These are phyloP conservation scores for Peromyscus polionotus DNA, from an alignment of 2,113 vertebrate genomes.

Conservation along the genomic window DNA sequence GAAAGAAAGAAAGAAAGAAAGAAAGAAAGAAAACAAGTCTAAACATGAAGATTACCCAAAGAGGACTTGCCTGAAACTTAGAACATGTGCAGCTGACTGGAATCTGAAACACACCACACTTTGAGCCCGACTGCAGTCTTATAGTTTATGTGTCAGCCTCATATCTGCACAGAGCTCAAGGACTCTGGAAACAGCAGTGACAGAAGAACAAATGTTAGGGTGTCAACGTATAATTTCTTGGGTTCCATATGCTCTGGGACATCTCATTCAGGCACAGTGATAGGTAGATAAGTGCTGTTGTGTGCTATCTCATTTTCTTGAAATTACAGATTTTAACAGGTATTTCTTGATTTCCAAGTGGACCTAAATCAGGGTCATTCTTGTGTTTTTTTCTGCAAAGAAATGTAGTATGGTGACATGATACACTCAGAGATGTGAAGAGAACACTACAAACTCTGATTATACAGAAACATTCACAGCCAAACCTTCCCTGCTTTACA, in stretches of 20 bases:
- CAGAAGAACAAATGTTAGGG: neutral
- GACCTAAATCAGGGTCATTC: neutral
- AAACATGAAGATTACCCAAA: neutral
- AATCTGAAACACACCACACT: conserved; percentile 35
- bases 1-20: neutral
- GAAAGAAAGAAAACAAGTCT: neutral
- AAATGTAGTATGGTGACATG: neutral
- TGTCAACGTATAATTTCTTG: neutral
- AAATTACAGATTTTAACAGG: conserved; percentile 21
- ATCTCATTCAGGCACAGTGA: neutral
- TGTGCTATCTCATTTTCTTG: neutral
- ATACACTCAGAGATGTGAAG: neutral
- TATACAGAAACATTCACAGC: neutral
- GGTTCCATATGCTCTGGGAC: neutral
- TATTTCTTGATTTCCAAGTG: neutral
- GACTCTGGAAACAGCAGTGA: neutral
- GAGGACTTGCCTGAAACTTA: neutral
- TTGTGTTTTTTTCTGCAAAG: neutral
- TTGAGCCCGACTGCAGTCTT: neutral
- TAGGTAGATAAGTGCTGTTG: neutral
- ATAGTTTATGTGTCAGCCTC: neutral
- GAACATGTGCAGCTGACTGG: neutral
- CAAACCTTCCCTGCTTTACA: neutral
- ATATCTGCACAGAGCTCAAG: neutral
- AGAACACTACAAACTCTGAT: neutral